Base-by-base conservation (phyloP, 2,888 invertebrate genomes). In the Tachina grossa region DNA sequence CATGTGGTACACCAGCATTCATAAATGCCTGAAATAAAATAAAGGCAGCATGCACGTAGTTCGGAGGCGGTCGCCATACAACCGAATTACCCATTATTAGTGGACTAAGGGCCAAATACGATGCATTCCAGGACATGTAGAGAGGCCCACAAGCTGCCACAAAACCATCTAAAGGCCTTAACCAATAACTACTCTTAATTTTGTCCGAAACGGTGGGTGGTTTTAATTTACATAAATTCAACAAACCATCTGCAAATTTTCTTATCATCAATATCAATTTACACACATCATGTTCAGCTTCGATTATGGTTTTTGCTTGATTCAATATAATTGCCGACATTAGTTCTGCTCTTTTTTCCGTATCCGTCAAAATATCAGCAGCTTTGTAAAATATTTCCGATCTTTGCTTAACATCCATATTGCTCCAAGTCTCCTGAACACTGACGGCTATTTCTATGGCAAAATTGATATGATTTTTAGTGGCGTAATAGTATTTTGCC, bases 61-160 rank as follows among this genome's bases (percentile, higher is more conserved):
- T 98, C 92, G 98, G 98, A 0, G 98, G 98, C 0, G 99, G 98
- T 92, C 99, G 99, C 98, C 98, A 99, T 77, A 99, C 90, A 3
- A 98, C 97, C 11, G 95, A 95, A 91, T 98, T 98, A 11, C 99
- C 99, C 95, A 96, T 96, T 55, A 97, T 93, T 31, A 97, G 96
- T 1, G 97, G 97, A 0, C 96, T 96, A 90, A 96, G 96, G 0
- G 96, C 96, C 83, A 99, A 94, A 93, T 99, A 98, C 43, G 98
- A 99, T 68, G 98, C 98, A 89, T 99, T 98, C 8, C 99, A 99
- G 16, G 98, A 98, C 92, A 99, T 99, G 93, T 99, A 99, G 92
- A 99, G 99, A 0, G 99, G 99, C 53, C 97, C 96, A 13, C 99
- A 95, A 0, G 98, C 97, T 1, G 98, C 98, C 88, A 99, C 95